Evolutionary conservation across 2,113 vertebrate genomes (phyloP).

Genomic region (Larimichthys crocea): DNA sequence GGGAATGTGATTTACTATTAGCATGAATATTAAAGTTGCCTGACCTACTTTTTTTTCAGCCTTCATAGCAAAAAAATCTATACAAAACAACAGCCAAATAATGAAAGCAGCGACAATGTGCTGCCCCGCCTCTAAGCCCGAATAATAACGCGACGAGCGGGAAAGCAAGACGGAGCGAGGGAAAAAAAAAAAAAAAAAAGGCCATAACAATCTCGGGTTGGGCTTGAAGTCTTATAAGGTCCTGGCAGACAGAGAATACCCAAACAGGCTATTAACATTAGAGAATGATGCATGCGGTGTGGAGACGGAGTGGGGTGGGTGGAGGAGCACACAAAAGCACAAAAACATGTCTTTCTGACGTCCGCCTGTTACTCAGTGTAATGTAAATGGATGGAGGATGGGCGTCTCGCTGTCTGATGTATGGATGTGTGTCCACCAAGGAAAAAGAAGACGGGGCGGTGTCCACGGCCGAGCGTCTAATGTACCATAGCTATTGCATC

Average conservation of each 20-base stretch:
- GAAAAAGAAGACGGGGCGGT: background rate
- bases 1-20: conserved; percentile 52
- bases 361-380: background rate
- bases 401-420: background rate
- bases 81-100: conserved; percentile 52
- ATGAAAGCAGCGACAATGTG: conserved; percentile 40
- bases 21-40: conserved; percentile 51
- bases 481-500: conserved; percentile 23
- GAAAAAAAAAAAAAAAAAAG: conserved; percentile 7
- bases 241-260: conserved; percentile 39
- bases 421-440: background rate
- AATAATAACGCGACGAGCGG: conserved; percentile 22
- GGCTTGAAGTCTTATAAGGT: conserved; percentile 41
- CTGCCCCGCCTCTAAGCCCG: conserved; percentile 23
- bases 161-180: conserved; percentile 22
- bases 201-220: conserved; percentile 13
- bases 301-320: background rate
- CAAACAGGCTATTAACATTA: conserved; percentile 43
- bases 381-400: background rate
- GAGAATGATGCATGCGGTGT: conserved; percentile 17
- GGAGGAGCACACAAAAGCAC: background rate
- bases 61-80: conserved; percentile 35
- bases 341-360: conserved; percentile 14
- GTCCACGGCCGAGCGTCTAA: conserved; percentile 1
- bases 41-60: conserved; percentile 59